Evolutionary conservation across 2,113 vertebrate species (phyloP), one percentile per base, ranked within the genome.

Genomic region (Zosterops pallidus): DNA sequence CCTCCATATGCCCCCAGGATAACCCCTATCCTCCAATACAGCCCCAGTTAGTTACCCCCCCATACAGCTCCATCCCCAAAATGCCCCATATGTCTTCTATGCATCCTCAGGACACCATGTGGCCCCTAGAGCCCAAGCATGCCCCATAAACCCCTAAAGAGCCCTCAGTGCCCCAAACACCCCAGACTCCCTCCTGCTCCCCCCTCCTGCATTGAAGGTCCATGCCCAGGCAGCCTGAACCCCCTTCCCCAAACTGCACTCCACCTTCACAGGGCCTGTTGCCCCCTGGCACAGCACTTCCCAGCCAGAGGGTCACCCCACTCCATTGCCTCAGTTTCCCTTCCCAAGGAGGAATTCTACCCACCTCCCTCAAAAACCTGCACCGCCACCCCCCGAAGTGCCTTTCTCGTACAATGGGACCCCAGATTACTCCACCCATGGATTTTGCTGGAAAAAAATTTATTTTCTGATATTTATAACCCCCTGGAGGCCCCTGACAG

Each of bases 381-480:
- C 33, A 16, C 11, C 0, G 0, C 2, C 1, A 37, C 59, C 11
- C 1, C n/a, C 11, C 50, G 0, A 0, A 79, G 22, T 31, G 20
- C 8, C 15, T 25, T 50, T 53, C 39, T 0, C 1, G 28, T 14
- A 14, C 13, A 1, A 14, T 1, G 1, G 37, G 41, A 37, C 12
- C 29, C 23, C 42, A 50, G 28, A 33, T 71, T 3, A 0, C 59
- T 84, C 56, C 25, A 14, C 60, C 22, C 13, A 20, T 1, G 1
- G 62, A 64, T 85, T 92, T 75, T 80, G 49, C 71, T 88, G 89
- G 22, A 75, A 93, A 91, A 93, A 77, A 78, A 14, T 90, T 95
- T 94, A 90, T 94, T 96, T 86, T 59, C 62, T 1, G 1, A 39
- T 14, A 42, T 37, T 64, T 53, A 12, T 5, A 55, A n/a, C 6